Conservation (phyloP, 1,140 invertebrate species). For the Cydia splendana region DNA sequence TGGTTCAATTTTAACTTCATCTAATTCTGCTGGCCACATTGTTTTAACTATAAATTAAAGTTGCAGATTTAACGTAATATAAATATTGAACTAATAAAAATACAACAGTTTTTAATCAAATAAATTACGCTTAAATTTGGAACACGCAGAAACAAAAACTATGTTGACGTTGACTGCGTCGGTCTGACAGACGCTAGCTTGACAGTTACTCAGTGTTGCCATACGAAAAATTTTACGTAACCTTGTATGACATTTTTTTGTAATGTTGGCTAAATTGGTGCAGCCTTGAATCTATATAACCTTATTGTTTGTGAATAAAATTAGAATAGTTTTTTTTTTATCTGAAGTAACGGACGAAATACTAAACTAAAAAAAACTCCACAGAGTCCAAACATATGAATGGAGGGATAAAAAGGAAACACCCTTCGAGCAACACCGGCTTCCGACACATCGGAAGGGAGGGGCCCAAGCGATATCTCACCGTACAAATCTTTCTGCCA, state of each 20-base stretch:
- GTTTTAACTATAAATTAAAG: background rate
- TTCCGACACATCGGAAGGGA: too few relatives aligned
- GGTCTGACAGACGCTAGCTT: background rate
- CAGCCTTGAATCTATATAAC: background rate
- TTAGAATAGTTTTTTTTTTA: background rate
- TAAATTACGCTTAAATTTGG: conserved; percentile 40
- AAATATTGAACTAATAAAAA: background rate
- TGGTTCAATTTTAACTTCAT: background rate
- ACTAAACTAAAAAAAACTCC: too few relatives aligned
- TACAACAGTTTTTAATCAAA: background rate
- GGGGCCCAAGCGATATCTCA: too few relatives aligned
- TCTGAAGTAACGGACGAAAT: too few relatives aligned
- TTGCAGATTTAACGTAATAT: background rate
- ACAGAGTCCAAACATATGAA: too few relatives aligned
- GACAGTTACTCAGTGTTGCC: conserved; percentile 9
- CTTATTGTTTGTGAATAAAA: background rate
- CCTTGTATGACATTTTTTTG: background rate
- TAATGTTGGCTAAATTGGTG: background rate
- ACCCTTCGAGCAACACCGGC: too few relatives aligned
- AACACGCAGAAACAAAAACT: conserved; percentile 21
- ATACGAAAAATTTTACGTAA: background rate
- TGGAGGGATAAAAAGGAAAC: too few relatives aligned
- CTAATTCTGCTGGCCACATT: background rate
- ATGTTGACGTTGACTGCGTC: conserved; percentile 4
- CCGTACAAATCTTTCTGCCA: too few relatives aligned